A percentile compares a stretch with the other conserved stretches of the same genome.
phyloP scores from a whole-genome alignment of 2,113 vertebrate species.

The Corvus moneduloides region DNA sequence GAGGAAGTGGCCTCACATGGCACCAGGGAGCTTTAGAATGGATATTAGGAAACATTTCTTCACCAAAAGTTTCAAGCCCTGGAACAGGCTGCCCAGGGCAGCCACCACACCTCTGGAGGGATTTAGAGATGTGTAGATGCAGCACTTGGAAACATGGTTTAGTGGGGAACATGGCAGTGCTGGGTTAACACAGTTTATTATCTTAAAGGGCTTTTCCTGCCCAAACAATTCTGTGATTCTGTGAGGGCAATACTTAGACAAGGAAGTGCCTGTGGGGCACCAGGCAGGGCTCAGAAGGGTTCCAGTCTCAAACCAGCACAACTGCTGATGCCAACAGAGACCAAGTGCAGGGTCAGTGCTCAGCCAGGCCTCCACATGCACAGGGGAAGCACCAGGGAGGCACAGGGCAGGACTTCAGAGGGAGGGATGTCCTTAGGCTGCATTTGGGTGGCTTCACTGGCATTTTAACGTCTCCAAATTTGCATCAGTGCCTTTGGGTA shows the following conservation, averaged over 20 bases:
- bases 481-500: not conserved
- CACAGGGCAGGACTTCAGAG: not conserved
- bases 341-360: accelerated
- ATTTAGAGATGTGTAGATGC: not conserved
- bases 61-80: not conserved
- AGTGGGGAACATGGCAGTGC: not conserved
- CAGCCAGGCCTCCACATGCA: not conserved
- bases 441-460: not conserved
- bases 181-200: not conserved
- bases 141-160: not conserved
- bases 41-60: not conserved
- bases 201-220: not conserved
- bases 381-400: no score
- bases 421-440: not conserved
- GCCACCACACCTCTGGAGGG: not conserved
- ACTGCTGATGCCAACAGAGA: not conserved
- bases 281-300: not conserved
- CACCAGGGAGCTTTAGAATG: not conserved
- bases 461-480: not conserved
- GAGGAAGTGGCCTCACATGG: not conserved
- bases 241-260: not conserved
- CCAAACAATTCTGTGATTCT: no score
- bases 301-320: not conserved
- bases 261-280: no score
- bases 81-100: not conserved